A percentile compares a stretch with the other conserved stretches of the same genome.
Conservation (phyloP, 2,113 vertebrate species). For the Pholis gunnellus region DNA sequence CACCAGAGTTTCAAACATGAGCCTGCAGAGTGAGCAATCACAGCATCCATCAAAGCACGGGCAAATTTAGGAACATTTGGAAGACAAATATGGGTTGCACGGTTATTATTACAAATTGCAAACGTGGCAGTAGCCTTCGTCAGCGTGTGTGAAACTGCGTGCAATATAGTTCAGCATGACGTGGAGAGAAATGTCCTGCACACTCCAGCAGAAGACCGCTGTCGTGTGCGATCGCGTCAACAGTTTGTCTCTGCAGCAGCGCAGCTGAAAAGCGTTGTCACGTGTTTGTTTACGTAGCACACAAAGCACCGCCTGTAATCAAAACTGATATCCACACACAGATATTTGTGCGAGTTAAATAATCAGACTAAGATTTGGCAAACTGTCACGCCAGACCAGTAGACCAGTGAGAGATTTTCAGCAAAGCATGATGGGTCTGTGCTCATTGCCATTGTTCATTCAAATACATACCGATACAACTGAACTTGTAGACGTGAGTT, state of each 20-base stretch:
- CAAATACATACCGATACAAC: too few species aligned
- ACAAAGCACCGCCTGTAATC: not conserved
- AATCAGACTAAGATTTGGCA: not conserved
- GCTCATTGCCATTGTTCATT: not conserved
- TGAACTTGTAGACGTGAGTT: not conserved
- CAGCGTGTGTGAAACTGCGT: not conserved
- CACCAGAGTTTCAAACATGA: not conserved
- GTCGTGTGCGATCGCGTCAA: not conserved
- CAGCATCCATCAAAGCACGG: not conserved
- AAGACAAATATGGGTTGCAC: not conserved
- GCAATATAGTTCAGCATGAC: not conserved
- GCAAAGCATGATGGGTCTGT: not conserved
- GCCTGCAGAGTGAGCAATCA: not conserved
- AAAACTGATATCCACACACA: not conserved
- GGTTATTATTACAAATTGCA: slow-evolving; percentile 20
- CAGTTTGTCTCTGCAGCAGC: not conserved
- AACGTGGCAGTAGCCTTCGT: slow-evolving; percentile 7
- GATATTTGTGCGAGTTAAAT: not conserved
- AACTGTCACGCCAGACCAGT: too few species aligned
- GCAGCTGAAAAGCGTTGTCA: not conserved
- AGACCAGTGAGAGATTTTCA: not conserved
- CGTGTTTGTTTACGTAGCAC: not conserved
- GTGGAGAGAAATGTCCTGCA: not conserved
- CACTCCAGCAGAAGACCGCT: not conserved
- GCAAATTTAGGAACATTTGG: not conserved